Evolutionary conservation across 2,113 vertebrate species (phyloP).

Genomic region (Sylvietta virens): DNA sequence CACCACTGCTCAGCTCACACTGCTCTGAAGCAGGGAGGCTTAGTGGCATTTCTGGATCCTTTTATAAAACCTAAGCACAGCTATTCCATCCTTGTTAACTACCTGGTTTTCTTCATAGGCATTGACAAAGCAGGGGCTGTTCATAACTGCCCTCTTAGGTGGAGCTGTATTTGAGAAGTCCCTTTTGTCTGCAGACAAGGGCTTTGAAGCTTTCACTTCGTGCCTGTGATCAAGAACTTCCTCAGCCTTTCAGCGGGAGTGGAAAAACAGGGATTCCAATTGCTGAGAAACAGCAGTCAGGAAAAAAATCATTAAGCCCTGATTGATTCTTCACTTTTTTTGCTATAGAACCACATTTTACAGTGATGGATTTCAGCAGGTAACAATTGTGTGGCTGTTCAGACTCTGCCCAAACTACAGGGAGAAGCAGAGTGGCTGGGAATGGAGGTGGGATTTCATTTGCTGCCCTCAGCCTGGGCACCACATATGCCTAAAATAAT

Average conservation of each 20-base stretch:
- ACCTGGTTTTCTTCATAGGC: background rate
- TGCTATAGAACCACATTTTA: background rate
- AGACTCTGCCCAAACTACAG: background rate
- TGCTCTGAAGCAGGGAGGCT: background rate
- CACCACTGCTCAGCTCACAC: background rate
- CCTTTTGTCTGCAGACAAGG: background rate
- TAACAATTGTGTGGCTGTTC: background rate
- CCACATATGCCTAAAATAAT: fast-evolving
- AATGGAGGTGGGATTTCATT: background rate
- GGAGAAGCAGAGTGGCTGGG: background rate
- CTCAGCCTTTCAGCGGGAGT: background rate
- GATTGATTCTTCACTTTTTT: background rate
- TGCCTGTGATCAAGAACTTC: background rate
- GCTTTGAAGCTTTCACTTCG: background rate
- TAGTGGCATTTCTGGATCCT: background rate
- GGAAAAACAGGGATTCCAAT: background rate
- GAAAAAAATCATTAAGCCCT: background rate
- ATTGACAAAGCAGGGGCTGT: background rate
- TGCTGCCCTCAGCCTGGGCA: background rate
- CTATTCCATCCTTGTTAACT: background rate
- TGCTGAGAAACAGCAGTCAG: background rate
- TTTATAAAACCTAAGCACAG: background rate
- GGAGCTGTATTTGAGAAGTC: background rate
- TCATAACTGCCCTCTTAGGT: background rate
- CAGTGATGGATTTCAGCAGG: background rate